Evolutionary conservation across 1,140 invertebrate genomes (phyloP), one percentile per base, ranked within the genome.

Genomic region (Ceratitis capitata): DNA sequence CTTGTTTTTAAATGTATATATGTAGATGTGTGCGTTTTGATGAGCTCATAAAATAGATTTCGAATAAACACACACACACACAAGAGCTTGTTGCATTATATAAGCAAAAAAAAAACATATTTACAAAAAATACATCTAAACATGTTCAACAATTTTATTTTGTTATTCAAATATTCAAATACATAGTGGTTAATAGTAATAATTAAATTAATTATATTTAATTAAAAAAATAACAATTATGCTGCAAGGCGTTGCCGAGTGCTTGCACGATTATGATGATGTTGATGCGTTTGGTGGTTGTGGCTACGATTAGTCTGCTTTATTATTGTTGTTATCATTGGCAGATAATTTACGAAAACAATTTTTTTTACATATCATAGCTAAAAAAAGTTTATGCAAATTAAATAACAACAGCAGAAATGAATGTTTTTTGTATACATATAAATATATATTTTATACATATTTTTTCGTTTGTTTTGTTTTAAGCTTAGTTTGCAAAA

Each of bases 281-380:
- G 4, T 32, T 78, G 39, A 26, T 78, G 69, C 69, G 69, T 32
- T 61, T 45, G 69, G 39, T 78, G 69, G n/a, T 78, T 45, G 69
- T n/a, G 19, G n/a, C 19, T 69, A 32, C 19, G 64, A 42, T 69
- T 39, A 69, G 9, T 61, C n/a, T 3, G 32, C 29, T 78, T 78
- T n/a, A 26, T 78, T 45, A 78, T 78, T 39, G 16, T 42, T 74
- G 35, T 74, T 74, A 10, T 78, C 23, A 45, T 83, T 32, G 35
- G 56, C 83, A 61, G 83, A 84, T 84, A 84, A 84, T 84, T 84
- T 84, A 84, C 83, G 58, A 84, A 61, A 84, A 84, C 83, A 35
- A 19, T 84, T 84, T 61, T 69, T 7, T 19, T 14, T 29, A 26
- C 42, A 82, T 82, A 47, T 82, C 35, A 74, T 74, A 39, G 35